Conservation (phyloP, 2,113 vertebrate species). For the Nerophis ophidion region DNA sequence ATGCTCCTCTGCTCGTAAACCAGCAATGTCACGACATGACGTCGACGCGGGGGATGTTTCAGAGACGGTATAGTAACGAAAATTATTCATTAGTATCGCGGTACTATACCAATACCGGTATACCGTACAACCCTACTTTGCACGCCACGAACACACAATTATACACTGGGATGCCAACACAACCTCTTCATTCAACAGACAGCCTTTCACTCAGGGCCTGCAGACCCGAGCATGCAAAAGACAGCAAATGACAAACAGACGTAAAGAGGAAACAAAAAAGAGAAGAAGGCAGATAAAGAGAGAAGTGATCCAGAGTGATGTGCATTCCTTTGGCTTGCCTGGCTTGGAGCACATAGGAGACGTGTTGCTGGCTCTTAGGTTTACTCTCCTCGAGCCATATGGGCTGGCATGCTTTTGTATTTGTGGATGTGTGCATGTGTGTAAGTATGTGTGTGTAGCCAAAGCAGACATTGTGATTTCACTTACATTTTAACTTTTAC, state of each 20-base stretch:
- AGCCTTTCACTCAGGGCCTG: constrained; percentile 36
- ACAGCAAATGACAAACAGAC: constrained; percentile 49
- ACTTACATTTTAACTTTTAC: constrained; percentile 50
- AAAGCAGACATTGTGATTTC: constrained; percentile 35
- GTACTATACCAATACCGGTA: no score
- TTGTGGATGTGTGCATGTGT: constrained; percentile 26
- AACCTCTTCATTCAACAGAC: constrained; percentile 36
- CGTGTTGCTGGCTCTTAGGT: constrained; percentile 62
- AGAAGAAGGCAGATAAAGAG: constrained; percentile 41
- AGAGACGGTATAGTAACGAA: no score
- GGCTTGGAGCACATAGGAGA: constrained; percentile 53
- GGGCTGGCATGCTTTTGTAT: constrained; percentile 54
- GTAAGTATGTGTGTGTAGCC: constrained; percentile 10
- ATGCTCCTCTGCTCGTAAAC: no score
- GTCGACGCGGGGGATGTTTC: no score
- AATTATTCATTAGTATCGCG: no score
- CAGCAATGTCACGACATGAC: no score
- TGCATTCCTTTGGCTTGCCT: constrained; percentile 62
- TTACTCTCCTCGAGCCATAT: constrained; percentile 67
- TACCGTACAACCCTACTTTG: neutral
- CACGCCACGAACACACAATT: constrained; percentile 45
- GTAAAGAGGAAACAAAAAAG: constrained; percentile 22
- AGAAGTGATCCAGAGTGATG: constrained; percentile 43
- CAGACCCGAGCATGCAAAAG: constrained; percentile 35
- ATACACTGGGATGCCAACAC: constrained; percentile 42